Evolutionary conservation across 1,140 invertebrate genomes (phyloP).

Genomic region (Lycorma delicatula): DNA sequence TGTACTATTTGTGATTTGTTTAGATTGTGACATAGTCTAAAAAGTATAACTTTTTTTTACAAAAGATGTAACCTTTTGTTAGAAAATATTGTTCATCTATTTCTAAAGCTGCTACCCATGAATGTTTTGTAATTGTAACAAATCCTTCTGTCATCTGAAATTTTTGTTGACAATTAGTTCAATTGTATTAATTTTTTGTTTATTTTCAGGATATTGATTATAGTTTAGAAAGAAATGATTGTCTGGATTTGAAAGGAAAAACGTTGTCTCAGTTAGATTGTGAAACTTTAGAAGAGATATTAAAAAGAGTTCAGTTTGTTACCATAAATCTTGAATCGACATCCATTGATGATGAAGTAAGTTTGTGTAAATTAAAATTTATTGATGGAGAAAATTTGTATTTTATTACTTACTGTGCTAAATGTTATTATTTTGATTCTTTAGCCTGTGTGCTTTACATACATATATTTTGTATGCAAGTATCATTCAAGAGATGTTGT

Average conservation of each 20-base stretch:
- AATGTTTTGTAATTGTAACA: too few relatives aligned
- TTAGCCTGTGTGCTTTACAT: neutral
- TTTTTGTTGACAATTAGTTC: too few relatives aligned
- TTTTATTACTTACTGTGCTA: too few relatives aligned
- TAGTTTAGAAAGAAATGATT: constrained; percentile 37
- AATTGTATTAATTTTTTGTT: too few relatives aligned
- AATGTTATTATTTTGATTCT: neutral
- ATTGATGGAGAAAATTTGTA: neutral
- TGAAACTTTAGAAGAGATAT: constrained; percentile 67
- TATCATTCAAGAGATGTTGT: neutral
- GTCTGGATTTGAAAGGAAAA: constrained; percentile 45
- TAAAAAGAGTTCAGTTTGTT: constrained; percentile 49
- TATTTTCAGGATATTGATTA: constrained; percentile 25
- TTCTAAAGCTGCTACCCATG: too few relatives aligned
- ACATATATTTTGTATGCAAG: too few relatives aligned
- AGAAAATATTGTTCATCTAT: too few relatives aligned
- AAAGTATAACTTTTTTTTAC: too few relatives aligned
- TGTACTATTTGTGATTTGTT: too few relatives aligned
- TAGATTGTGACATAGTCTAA: too few relatives aligned
- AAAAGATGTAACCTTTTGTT: too few relatives aligned
- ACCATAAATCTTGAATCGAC: constrained; percentile 28
- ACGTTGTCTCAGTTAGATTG: constrained; percentile 48
- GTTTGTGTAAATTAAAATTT: neutral
- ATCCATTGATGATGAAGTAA: constrained; percentile 31
- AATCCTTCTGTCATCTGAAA: too few relatives aligned